These are phyloP conservation scores for Zootoca vivipara DNA, from an alignment of 2,113 vertebrate species.

Conservation along the genomic window DNA sequence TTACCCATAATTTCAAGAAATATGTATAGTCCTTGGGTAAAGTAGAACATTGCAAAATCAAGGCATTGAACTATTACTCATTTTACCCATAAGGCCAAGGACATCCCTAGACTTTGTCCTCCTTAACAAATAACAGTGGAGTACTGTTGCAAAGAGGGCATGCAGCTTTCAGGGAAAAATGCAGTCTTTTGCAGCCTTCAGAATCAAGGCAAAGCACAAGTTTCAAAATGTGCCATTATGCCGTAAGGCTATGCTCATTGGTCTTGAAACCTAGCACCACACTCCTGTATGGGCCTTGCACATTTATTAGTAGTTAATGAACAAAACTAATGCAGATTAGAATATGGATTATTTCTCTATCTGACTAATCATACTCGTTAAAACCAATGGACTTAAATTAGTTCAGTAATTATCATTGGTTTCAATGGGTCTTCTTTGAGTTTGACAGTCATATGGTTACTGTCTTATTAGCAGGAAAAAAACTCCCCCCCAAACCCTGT, in stretches of 20 bases:
- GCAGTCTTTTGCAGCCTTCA: background rate
- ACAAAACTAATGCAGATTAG: background rate
- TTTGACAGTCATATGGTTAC: background rate
- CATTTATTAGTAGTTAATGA: background rate
- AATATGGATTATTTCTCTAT: background rate
- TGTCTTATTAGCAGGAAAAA: background rate
- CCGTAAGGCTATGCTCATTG: background rate
- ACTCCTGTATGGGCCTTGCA: background rate
- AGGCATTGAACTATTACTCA: background rate
- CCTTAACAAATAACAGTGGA: background rate
- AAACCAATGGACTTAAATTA: too few relatives aligned
- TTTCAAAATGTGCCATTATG: background rate
- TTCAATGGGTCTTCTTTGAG: too few relatives aligned
- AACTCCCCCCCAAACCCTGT: background rate
- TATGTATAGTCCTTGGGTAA: constrained; percentile 24
- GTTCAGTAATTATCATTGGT: too few relatives aligned
- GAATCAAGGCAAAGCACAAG: background rate
- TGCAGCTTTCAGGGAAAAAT: background rate
- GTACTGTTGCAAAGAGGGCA: background rate
- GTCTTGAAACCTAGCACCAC: background rate
- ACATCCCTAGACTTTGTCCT: background rate
- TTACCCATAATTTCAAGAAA: background rate
- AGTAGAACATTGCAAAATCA: background rate
- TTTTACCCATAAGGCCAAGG: background rate
- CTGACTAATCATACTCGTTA: too few relatives aligned